A percentile compares a stretch with the other conserved stretches of the same genome.
phyloP scores from a whole-genome alignment of 2,113 vertebrate species.

The Fulica atra region DNA sequence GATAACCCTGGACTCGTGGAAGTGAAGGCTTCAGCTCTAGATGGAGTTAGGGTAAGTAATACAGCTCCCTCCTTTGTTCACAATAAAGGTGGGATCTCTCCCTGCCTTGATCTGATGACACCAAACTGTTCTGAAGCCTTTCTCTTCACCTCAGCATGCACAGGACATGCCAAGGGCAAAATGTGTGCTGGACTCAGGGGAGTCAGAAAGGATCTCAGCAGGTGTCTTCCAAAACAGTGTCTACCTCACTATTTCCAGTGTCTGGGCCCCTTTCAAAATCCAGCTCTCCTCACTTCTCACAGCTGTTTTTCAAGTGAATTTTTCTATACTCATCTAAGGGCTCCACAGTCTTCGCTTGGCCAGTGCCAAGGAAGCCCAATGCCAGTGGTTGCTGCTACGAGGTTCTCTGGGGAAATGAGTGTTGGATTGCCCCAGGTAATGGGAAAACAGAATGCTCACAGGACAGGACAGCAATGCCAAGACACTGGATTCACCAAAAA shows the following conservation, averaged over 20 bases:
- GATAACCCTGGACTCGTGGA: rapidly evolving
- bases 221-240: neutral
- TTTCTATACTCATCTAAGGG: neutral
- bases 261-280: neutral
- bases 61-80: neutral
- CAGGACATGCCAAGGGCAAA: rapidly evolving
- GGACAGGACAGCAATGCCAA: neutral
- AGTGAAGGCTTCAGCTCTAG: neutral
- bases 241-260: neutral
- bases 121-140: neutral
- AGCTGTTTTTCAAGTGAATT: neutral
- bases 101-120: neutral
- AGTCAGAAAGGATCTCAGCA: neutral
- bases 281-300: neutral
- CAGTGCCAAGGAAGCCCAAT: neutral
- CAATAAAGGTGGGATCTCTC: neutral
- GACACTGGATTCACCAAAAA: neutral
- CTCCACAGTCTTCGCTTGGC: neutral
- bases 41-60: neutral
- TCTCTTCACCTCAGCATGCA: neutral
- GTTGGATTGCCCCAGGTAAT: neutral
- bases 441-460: neutral
- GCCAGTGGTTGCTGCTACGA: neutral
- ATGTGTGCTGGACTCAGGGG: rapidly evolving
- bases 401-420: neutral